Evolutionary conservation across 2,888 invertebrate genomes (phyloP).

Genomic region (Deilephila elpenor): DNA sequence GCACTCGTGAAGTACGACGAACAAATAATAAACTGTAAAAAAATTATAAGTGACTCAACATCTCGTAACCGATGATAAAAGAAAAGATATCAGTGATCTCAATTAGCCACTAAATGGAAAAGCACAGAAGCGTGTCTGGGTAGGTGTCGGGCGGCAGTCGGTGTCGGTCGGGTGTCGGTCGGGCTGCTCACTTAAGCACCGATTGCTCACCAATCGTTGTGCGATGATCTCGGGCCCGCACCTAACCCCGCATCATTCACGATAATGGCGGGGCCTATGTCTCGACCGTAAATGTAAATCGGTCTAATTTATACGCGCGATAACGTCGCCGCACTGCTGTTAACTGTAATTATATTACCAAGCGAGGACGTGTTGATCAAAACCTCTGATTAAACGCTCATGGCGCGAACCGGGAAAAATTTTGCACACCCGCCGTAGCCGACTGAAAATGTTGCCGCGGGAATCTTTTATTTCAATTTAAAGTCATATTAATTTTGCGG

Average conservation of each 20-base stretch:
- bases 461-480: conserved; percentile 26
- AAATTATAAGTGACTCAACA: not conserved
- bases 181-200: conserved; percentile 37
- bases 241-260: conserved; percentile 80
- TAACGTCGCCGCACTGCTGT: conserved; percentile 83
- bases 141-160: conserved; percentile 3
- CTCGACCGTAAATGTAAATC: conserved; percentile 83
- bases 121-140: not conserved
- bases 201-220: conserved; percentile 49
- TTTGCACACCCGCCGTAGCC: conserved; percentile 44
- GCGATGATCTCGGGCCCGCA: conserved; percentile 69
- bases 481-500: conserved; percentile 16
- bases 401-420: conserved; percentile 69
- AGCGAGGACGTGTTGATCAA: conserved; percentile 84
- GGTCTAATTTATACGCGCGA: conserved; percentile 83
- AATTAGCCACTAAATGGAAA: not conserved
- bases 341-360: conserved; percentile 84
- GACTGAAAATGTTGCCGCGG: conserved; percentile 40
- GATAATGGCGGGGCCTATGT: conserved; percentile 78
- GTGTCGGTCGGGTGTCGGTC: conserved; percentile 3
- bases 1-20: not conserved
- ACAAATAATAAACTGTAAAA: not conserved
- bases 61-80: not conserved
- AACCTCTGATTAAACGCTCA: conserved; percentile 77
- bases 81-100: not conserved